Base-by-base conservation (phyloP, 1,140 invertebrate species). In the Macrotrachela quadricornifera region DNA sequence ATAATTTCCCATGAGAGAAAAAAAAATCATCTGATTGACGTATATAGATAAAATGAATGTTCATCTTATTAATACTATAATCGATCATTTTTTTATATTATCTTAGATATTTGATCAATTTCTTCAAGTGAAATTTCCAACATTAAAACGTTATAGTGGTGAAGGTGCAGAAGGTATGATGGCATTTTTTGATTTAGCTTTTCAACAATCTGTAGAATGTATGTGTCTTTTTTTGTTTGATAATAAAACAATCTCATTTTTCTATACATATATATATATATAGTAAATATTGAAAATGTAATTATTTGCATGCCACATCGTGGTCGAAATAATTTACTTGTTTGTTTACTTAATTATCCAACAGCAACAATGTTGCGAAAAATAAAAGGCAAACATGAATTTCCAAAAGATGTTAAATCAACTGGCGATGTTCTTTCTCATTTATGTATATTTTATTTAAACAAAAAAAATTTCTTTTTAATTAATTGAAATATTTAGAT, bases 141-240 rank as follows among this genome's bases (percentile, higher is more conserved):
- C 81, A 6, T 76, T 92, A 1, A 97, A 97, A 66, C 71, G 91
- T 50, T 97, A 96, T 70, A 84, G 87, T 6, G 84, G 82, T 1
- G 91, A 96, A 74, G 91, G 91, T 8, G 83, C 85, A 16, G 90
- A 97, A 71, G 79, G 80, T 57, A 79, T 87, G 72, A 77, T 88
- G 71, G 80, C 56, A 13, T 61, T 67, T 17, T 68, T 67, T 60
- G 62, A 70, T 57, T 64, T 68, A 50, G 57, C 79, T 16, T 90
- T 94, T 68, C 82, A 83, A 61, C 71, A 76, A 30, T 60, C 65
- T 55, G 59, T 67, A 45, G 43, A 65, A 54, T 53, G 68, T 65
- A 62, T 59, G 38, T 43, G n/a, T n/a, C n/a, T n/a, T n/a, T n/a
- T n/a, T n/a, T n/a, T n/a, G n/a, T 41, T 44, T 51, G 6, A 6